phyloP scores from a whole-genome alignment of 2,797 vertebrate species.

The Leptodactylus fallax region DNA sequence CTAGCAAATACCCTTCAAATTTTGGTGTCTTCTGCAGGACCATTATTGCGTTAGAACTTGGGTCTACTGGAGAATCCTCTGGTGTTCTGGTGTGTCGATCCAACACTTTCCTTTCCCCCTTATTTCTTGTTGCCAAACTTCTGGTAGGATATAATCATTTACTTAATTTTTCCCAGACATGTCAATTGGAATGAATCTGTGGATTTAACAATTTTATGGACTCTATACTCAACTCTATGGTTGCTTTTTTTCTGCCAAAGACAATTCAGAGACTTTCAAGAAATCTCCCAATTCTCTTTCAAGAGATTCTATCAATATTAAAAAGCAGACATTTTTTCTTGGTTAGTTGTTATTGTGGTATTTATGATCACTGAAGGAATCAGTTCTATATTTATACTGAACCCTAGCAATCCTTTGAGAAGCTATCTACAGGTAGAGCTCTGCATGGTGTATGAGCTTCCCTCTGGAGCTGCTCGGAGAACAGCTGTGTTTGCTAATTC shows the following conservation, averaged over 20 bases:
- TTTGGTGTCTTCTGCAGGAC: too few relatives aligned
- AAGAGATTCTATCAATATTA: not conserved
- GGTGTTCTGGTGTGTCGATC: too few relatives aligned
- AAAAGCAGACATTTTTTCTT: not conserved
- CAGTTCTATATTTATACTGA: not conserved
- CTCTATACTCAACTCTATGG: too few relatives aligned
- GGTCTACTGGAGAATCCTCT: too few relatives aligned
- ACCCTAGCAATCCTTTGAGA: not conserved
- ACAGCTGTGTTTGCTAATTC: slow-evolving; percentile 34
- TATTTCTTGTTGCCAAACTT: not conserved
- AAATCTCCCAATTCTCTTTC: not conserved
- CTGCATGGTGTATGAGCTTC: slow-evolving; percentile 14
- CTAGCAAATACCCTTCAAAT: too few relatives aligned
- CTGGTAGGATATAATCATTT: not conserved
- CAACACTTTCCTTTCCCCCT: not conserved
- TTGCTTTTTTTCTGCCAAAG: too few relatives aligned
- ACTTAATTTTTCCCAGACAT: not conserved
- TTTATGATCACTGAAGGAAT: not conserved
- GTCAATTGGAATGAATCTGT: too few relatives aligned
- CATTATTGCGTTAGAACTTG: too few relatives aligned
- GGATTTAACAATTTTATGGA: too few relatives aligned
- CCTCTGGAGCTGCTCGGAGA: slow-evolving; percentile 1
- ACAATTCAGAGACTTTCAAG: not conserved
- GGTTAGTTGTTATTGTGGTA: not conserved
- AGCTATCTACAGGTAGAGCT: not conserved